These are phyloP conservation scores for Muntiacus reevesi DNA, from an alignment of 2,113 vertebrate genomes.

Conservation along the genomic window DNA sequence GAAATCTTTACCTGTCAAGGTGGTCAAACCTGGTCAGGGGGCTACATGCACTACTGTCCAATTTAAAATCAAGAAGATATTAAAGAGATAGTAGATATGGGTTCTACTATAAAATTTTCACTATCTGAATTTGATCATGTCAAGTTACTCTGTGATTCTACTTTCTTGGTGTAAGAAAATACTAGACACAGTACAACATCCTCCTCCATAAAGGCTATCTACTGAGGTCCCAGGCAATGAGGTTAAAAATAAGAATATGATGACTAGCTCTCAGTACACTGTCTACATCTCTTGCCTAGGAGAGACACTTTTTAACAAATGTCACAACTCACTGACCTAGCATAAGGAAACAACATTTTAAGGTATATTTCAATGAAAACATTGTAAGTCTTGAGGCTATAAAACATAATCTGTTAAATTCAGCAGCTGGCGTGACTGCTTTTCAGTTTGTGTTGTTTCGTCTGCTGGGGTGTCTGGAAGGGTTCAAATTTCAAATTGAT, in stretches of 20 bases:
- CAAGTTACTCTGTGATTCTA: neutral
- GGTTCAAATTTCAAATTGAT: constrained; percentile 7
- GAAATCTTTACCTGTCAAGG: neutral
- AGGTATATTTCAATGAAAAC: constrained; percentile 57
- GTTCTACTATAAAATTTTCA: neutral
- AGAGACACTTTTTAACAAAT: constrained; percentile 28
- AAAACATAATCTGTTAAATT: constrained; percentile 41
- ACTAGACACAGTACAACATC: neutral
- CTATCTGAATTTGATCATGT: neutral
- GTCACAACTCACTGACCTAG: constrained; percentile 27
- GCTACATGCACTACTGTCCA: no score
- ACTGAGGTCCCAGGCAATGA: neutral
- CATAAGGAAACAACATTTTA: constrained; percentile 54
- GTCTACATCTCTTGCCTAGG: neutral
- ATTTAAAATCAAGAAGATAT: neutral
- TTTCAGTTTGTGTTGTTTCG: neutral
- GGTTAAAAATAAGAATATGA: neutral
- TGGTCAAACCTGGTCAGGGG: neutral
- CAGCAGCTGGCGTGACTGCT: constrained; percentile 8
- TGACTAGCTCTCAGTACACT: neutral
- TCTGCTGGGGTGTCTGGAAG: neutral
- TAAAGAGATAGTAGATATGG: neutral
- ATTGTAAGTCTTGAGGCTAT: constrained; percentile 10
- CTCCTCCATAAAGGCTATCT: neutral
- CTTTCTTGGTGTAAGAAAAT: neutral